Evolutionary conservation across 2,797 vertebrate species (phyloP).

Genomic region (Salmo trutta): DNA sequence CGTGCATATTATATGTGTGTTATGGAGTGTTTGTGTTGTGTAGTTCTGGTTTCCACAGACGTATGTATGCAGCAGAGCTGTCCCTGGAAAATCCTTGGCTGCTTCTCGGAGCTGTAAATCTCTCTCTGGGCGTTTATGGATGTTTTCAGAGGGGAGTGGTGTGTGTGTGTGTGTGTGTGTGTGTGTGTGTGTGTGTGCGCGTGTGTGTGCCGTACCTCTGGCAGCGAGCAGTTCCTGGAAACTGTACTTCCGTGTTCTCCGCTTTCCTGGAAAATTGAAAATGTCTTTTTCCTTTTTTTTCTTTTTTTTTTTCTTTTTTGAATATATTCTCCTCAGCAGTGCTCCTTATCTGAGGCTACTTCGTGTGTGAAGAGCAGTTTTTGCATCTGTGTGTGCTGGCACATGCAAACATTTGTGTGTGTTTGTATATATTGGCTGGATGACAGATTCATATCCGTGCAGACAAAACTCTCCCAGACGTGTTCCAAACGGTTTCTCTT

Average conservation of each 20-base stretch:
- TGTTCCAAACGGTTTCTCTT: too few species aligned
- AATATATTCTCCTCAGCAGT: constrained; percentile 37
- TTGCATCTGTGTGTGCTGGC: neutral
- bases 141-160: constrained; percentile 69
- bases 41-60: neutral
- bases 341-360: constrained; percentile 33
- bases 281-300: constrained; percentile 77
- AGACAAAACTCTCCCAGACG: too few species aligned
- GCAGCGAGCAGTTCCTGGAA: constrained; percentile 89
- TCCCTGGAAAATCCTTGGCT: constrained; percentile 76
- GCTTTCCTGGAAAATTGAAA: constrained; percentile 96
- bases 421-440: constrained; percentile 17
- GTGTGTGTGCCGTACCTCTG: constrained; percentile 69
- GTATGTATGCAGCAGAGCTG: constrained; percentile 18
- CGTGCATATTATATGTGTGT: neutral
- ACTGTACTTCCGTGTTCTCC: constrained; percentile 84
- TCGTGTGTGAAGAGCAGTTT: neutral
- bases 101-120: constrained; percentile 79
- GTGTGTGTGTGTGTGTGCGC: neutral
- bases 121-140: constrained; percentile 74
- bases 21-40: neutral
- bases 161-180: constrained; percentile 11
- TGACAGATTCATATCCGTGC: too few species aligned
- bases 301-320: constrained; percentile 55
- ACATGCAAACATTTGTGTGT: constrained; percentile 29